These are phyloP conservation scores for Clavelina lepadiformis DNA, from an alignment of 23 tunicate species.

Conservation along the genomic window DNA sequence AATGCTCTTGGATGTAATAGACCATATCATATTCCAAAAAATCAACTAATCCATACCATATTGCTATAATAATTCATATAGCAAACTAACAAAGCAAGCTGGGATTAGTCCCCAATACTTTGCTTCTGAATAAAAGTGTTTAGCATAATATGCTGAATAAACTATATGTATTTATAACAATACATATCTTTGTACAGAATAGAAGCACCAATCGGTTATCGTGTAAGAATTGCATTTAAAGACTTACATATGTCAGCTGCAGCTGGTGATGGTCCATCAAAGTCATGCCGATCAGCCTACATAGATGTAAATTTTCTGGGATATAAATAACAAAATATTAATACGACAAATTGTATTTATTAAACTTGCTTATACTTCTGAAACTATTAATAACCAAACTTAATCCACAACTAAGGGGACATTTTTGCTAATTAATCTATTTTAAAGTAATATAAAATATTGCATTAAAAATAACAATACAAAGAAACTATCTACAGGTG, in stretches of 20 bases:
- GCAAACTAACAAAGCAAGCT: too few relatives aligned
- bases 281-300: constrained; percentile 34
- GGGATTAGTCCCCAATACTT: too few relatives aligned
- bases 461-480: not conserved
- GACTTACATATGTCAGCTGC: constrained; percentile 46
- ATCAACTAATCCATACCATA: too few relatives aligned
- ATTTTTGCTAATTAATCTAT: too few relatives aligned
- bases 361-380: too few relatives aligned
- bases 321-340: not conserved
- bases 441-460: not conserved
- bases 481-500: constrained; percentile 15
- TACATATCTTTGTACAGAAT: constrained; percentile 34
- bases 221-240: constrained; percentile 57
- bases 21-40: too few relatives aligned
- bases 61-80: too few relatives aligned
- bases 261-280: constrained; percentile 19
- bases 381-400: not conserved
- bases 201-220: constrained; percentile 77
- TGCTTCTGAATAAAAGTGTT: too few relatives aligned
- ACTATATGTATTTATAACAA: too few relatives aligned
- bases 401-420: too few relatives aligned
- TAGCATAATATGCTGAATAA: too few relatives aligned
- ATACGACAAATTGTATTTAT: not conserved
- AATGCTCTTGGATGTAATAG: constrained; percentile 57
- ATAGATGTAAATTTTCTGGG: constrained; percentile 47